Evolutionary conservation across 2,113 vertebrate species (phyloP).

Genomic region (Heterotilapia buettikoferi): DNA sequence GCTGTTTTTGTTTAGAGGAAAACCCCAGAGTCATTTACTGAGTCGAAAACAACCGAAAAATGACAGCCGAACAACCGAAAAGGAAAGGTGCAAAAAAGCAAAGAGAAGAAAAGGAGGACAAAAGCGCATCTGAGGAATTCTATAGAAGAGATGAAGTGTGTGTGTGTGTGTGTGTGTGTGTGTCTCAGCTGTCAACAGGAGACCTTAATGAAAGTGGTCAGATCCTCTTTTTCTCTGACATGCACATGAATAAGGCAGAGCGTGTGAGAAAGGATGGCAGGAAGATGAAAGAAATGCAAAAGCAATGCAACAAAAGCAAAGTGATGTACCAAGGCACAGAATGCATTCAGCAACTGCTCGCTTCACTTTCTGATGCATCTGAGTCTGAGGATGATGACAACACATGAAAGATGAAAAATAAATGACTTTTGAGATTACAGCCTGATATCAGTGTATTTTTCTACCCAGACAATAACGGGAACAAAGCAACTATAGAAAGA

Average conservation of each 20-base stretch:
- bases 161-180: background rate
- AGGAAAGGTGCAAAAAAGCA: background rate
- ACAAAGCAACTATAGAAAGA: background rate
- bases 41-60: background rate
- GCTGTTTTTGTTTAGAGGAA: background rate
- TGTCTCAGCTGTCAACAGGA: background rate
- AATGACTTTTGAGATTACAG: background rate
- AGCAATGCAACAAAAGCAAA: background rate
- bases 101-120: background rate
- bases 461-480: background rate
- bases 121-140: background rate
- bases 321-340: background rate
- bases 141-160: background rate
- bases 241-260: background rate
- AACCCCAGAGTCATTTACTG: background rate
- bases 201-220: conserved; percentile 15
- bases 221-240: background rate
- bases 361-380: background rate
- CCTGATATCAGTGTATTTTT: background rate
- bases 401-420: conserved; percentile 19
- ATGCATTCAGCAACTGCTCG: background rate
- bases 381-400: conserved; percentile 18
- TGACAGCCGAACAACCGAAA: background rate
- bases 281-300: conserved; percentile 18
- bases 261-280: background rate